Percentiles rank a stretch among this genome's conserved stretches.
These are phyloP conservation scores for Ecliptopera silaceata DNA, from an alignment of 2,888 invertebrate genomes.

Conservation along the genomic window DNA sequence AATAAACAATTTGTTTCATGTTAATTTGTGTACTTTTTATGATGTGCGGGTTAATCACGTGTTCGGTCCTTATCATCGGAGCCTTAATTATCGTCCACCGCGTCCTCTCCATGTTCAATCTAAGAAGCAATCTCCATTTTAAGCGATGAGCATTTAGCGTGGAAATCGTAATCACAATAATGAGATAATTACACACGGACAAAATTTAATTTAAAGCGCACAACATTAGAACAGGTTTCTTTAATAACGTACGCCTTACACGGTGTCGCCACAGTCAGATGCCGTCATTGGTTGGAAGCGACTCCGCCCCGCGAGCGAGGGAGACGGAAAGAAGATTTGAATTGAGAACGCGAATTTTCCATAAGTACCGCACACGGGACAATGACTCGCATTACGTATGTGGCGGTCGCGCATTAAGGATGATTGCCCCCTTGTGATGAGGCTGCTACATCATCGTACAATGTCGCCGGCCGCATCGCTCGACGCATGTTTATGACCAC, in stretches of 20 bases:
- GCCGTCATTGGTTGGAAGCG: constrained; percentile 79
- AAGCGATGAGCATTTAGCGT: constrained; percentile 78
- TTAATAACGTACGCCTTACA: constrained; percentile 83
- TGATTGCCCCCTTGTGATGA: constrained; percentile 83
- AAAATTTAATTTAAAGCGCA: constrained; percentile 83
- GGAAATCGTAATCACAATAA: constrained; percentile 82
- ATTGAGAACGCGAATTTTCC: constrained; percentile 84
- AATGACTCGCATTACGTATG: constrained; percentile 83
- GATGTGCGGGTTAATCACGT: constrained; percentile 47
- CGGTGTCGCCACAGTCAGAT: constrained; percentile 79
- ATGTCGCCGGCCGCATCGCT: constrained; percentile 75
- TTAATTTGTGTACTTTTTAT: constrained; percentile 59
- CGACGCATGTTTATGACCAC: constrained; percentile 71
- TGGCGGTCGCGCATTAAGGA: constrained; percentile 81
- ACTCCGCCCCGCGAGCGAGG: constrained; percentile 81
- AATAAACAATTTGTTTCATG: constrained; percentile 66
- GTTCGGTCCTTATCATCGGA: constrained; percentile 48
- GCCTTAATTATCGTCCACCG: constrained; percentile 58
- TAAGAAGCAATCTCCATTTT: constrained; percentile 72
- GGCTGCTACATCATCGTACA: constrained; percentile 79
- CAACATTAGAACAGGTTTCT: constrained; percentile 84
- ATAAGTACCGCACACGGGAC: constrained; percentile 82
- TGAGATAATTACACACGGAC: constrained; percentile 83
- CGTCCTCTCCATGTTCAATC: constrained; percentile 58
- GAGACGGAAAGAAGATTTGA: constrained; percentile 82